Percentiles rank a stretch among this genome's conserved stretches.
Evolutionary conservation across 2,888 invertebrate species (phyloP).

Genomic region (Erebia ligea): DNA sequence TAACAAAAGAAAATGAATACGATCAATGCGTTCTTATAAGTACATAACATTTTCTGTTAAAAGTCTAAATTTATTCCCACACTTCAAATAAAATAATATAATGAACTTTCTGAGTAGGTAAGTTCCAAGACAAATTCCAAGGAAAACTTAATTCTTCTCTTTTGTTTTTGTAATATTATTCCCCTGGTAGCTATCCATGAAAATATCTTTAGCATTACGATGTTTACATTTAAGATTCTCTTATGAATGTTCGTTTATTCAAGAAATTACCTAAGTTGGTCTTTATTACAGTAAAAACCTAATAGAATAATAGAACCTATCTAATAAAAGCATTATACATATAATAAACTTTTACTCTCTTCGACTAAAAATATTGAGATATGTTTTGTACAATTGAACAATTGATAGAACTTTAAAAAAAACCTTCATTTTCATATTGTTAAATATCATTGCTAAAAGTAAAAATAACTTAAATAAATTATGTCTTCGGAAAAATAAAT

Average conservation of each 20-base stretch:
- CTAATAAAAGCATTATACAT: background rate
- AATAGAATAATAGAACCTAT: constrained; percentile 1
- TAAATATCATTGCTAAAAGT: no score
- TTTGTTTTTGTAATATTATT: constrained; percentile 24
- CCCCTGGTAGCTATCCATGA: constrained; percentile 20
- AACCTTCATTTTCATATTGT: no score
- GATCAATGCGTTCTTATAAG: background rate
- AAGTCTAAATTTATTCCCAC: constrained; percentile 7
- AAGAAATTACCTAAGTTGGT: background rate
- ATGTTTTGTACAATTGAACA: no score
- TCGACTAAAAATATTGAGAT: no score
- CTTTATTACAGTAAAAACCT: no score
- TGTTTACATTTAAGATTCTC: constrained; percentile 14
- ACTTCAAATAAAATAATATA: constrained; percentile 12
- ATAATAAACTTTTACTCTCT: no score
- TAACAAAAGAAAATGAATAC: background rate
- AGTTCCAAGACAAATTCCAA: constrained; percentile 13
- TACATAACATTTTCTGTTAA: background rate
- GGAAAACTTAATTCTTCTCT: constrained; percentile 17
- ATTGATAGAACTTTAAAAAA: no score
- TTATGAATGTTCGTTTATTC: constrained; percentile 7
- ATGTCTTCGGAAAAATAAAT: no score
- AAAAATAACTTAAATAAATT: no score
- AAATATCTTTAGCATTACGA: constrained; percentile 17
- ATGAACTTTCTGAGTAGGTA: constrained; percentile 20